phyloP scores from a whole-genome alignment of 2,113 vertebrate genomes.

The Microtus oregoni region DNA sequence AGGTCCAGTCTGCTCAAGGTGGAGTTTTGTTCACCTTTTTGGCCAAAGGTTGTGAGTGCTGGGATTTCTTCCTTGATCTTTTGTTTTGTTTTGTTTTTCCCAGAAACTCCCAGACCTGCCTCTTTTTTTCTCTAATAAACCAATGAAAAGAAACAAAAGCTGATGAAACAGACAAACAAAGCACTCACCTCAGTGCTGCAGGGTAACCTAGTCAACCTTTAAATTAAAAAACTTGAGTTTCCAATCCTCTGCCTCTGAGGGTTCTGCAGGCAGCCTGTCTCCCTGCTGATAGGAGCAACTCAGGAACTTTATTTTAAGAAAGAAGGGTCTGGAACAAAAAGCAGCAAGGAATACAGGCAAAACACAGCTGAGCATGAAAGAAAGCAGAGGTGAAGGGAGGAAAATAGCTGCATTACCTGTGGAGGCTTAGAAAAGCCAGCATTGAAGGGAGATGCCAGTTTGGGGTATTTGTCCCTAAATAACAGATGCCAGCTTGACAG shows the following conservation, averaged over 20 bases:
- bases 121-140: neutral
- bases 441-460: neutral
- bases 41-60: neutral
- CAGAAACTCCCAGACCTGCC: neutral
- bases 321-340: constrained; percentile 56
- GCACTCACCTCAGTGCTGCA: neutral
- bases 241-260: neutral
- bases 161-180: constrained; percentile 30
- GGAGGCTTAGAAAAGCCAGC: neutral
- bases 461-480: neutral
- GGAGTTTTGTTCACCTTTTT: neutral
- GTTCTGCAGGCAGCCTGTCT: neutral
- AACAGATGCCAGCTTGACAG: neutral
- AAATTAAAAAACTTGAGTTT: constrained; percentile 63
- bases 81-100: constrained; percentile 4
- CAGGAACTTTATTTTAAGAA: constrained; percentile 47
- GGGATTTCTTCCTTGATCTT: neutral
- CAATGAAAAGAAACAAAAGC: constrained; percentile 52
- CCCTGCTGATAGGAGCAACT: constrained; percentile 22
- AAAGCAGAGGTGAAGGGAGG: neutral
- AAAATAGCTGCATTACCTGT: neutral
- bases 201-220: constrained; percentile 58
- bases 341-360: constrained; percentile 4
- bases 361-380: constrained; percentile 6
- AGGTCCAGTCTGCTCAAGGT: neutral